Evolutionary conservation across 2,113 vertebrate genomes (phyloP).

Genomic region (Zootoca vivipara): DNA sequence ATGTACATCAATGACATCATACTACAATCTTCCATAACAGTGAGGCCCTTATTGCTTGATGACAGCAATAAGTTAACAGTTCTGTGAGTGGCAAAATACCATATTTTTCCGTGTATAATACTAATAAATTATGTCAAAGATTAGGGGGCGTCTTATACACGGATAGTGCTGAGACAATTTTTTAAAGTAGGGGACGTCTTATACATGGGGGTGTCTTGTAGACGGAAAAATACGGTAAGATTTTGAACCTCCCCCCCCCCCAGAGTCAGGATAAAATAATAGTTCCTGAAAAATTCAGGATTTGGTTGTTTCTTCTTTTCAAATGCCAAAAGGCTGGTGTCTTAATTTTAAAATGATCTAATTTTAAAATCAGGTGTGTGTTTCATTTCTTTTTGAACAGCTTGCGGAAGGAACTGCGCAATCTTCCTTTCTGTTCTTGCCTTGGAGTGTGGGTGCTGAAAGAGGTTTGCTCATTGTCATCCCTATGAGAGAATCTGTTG

Average conservation of each 20-base stretch:
- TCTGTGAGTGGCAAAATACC: background rate
- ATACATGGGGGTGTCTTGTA: too few relatives aligned
- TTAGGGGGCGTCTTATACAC: too few relatives aligned
- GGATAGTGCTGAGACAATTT: too few relatives aligned
- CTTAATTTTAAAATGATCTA: background rate
- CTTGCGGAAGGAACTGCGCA: slow-evolving; percentile 97
- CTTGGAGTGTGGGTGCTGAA: slow-evolving; percentile 92
- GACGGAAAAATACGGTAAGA: too few relatives aligned
- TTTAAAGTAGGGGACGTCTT: too few relatives aligned
- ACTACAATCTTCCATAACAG: background rate
- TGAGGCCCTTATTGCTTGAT: background rate
- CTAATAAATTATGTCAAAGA: too few relatives aligned
- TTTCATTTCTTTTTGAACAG: slow-evolving; percentile 99
- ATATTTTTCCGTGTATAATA: too few relatives aligned
- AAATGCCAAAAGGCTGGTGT: background rate
- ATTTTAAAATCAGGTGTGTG: too few relatives aligned
- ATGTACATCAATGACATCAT: background rate
- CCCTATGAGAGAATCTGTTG: slow-evolving; percentile 83
- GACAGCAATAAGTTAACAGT: background rate
- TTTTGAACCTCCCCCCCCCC: background rate
- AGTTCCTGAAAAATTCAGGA: background rate
- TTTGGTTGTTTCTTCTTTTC: background rate
- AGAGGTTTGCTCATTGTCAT: slow-evolving; percentile 86
- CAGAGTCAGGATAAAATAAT: background rate
- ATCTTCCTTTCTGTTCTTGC: slow-evolving; percentile 93